phyloP scores from a whole-genome alignment of 2,888 invertebrate species.

The Spodoptera exigua region DNA sequence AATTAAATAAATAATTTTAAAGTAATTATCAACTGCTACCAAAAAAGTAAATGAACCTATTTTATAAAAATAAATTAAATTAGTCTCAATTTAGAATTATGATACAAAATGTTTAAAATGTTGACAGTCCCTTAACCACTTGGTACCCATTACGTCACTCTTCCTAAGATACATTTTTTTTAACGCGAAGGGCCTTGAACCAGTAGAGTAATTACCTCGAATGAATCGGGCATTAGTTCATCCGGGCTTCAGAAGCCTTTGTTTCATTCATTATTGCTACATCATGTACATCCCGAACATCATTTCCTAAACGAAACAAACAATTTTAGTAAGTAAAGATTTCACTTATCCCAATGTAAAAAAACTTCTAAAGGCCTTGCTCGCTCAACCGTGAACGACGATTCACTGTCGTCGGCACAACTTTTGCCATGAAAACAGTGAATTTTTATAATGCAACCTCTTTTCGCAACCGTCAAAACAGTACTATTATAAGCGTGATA shows the following conservation, averaged over 20 bases:
- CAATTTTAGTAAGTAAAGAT: conserved; percentile 60
- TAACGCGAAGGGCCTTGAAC: conserved; percentile 56
- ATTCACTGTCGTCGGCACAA: conserved; percentile 52
- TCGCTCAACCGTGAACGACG: conserved; percentile 58
- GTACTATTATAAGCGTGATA: conserved; percentile 62
- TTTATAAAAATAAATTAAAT: neutral
- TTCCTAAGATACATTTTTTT: conserved; percentile 30
- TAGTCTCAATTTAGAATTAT: neutral
- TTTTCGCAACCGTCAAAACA: conserved; percentile 55
- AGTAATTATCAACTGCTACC: no score
- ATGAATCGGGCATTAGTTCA: conserved; percentile 51
- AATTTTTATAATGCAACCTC: conserved; percentile 58
- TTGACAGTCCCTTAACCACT: conserved; percentile 41
- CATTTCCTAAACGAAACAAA: conserved; percentile 48
- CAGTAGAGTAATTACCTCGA: conserved; percentile 42
- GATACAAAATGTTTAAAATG: conserved; percentile 33
- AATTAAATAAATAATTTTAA: no score
- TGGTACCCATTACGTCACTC: conserved; percentile 47
- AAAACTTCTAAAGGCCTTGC: conserved; percentile 59
- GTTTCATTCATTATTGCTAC: conserved; percentile 44
- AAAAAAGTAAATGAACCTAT: no score
- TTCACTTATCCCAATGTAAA: conserved; percentile 57
- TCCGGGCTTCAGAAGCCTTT: conserved; percentile 49
- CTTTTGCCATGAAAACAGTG: conserved; percentile 59
- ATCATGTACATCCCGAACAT: conserved; percentile 48